These are phyloP conservation scores for Nysson spinosus DNA, from an alignment of 2,888 invertebrate species.

Conservation along the genomic window DNA sequence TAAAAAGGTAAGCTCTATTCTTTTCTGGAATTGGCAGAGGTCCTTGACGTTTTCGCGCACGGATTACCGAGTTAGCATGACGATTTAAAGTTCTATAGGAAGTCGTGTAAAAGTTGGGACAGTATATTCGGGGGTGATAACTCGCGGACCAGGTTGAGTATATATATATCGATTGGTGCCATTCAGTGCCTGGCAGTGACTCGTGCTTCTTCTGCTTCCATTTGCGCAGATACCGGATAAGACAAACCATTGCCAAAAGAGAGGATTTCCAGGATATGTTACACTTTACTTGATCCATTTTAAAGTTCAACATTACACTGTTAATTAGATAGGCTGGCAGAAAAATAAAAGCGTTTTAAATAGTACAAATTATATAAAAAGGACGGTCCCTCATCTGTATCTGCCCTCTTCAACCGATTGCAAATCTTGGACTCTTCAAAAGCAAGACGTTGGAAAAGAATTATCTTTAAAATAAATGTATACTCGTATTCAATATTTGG, in stretches of 20 bases:
- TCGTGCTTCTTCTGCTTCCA: conserved; percentile 58
- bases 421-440: no score
- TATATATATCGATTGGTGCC: conserved; percentile 76
- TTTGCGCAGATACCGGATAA: conserved; percentile 50
- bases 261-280: conserved; percentile 23
- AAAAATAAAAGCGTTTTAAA: no score
- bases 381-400: no score
- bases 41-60: not conserved
- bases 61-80: not conserved
- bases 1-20: no score
- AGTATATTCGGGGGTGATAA: conserved; percentile 49
- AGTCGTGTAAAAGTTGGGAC: conserved; percentile 46
- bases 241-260: conserved; percentile 37
- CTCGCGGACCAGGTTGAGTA: conserved; percentile 41
- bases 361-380: no score
- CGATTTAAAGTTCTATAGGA: conserved; percentile 23
- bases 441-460: no score
- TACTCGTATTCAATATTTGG: no score
- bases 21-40: not conserved
- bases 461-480: no score
- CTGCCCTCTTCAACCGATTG: no score
- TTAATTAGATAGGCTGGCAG: no score
- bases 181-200: conserved; percentile 72
- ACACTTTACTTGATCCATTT: not conserved
- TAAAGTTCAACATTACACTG: not conserved